These are phyloP conservation scores for Eupithecia inturbata DNA, from an alignment of 2,888 invertebrate genomes.

Conservation along the genomic window DNA sequence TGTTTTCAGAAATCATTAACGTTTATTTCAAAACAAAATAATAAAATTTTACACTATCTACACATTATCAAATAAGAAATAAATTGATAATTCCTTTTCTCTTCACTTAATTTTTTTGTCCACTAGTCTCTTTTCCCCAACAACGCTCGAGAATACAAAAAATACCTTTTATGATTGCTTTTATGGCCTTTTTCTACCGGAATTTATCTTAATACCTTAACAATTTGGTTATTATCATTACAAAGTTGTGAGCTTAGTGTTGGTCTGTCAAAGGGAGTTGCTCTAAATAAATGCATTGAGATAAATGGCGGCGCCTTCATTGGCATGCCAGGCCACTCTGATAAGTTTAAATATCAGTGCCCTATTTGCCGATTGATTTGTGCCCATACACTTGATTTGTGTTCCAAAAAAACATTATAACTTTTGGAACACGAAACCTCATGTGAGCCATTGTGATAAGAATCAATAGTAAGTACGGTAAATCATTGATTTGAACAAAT, in stretches of 20 bases:
- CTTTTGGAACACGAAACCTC: background rate
- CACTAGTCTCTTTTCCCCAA: too few species aligned
- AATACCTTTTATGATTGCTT: background rate
- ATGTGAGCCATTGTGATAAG: background rate
- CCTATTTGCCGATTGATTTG: constrained; percentile 20
- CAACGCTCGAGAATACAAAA: background rate
- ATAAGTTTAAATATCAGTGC: constrained; percentile 32
- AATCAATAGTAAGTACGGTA: too few species aligned
- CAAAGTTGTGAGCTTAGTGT: background rate
- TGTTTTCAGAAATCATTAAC: background rate
- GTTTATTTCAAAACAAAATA: too few species aligned
- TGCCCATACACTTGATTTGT: too few species aligned
- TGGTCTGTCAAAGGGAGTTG: constrained; percentile 16
- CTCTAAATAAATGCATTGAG: constrained; percentile 24
- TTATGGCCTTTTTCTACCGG: background rate
- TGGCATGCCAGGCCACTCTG: background rate
- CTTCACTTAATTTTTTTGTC: too few species aligned
- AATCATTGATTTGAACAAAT: too few species aligned
- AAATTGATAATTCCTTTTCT: too few species aligned
- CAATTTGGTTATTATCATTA: background rate
- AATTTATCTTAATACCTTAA: background rate
- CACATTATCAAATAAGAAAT: too few species aligned
- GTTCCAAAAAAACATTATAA: background rate
- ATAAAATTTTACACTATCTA: too few species aligned
- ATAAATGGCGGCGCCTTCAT: constrained; percentile 27